phyloP scores from a whole-genome alignment of 2,888 invertebrate genomes.

The Germaria angustata region DNA sequence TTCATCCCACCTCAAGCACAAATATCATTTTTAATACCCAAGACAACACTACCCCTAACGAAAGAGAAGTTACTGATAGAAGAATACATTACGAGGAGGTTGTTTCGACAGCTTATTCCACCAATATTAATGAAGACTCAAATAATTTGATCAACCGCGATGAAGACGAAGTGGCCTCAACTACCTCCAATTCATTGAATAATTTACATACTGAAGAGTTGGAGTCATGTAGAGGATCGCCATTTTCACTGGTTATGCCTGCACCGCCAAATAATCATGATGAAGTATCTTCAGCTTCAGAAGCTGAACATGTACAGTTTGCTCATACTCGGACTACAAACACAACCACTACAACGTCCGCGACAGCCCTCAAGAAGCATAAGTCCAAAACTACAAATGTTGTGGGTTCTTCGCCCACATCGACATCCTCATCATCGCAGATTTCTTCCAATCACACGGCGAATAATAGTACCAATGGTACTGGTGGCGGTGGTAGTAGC shows the following conservation, averaged over 20 bases:
- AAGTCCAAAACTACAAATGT: constrained; percentile 64
- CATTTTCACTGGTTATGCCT: constrained; percentile 59
- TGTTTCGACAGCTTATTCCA: constrained; percentile 19
- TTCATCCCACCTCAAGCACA: constrained; percentile 62
- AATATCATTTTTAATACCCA: constrained; percentile 55
- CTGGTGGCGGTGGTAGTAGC: background rate
- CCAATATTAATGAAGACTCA: constrained; percentile 36
- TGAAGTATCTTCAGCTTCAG: constrained; percentile 75
- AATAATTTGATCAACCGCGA: constrained; percentile 39
- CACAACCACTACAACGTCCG: constrained; percentile 76
- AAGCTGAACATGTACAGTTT: constrained; percentile 75
- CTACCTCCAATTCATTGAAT: constrained; percentile 57
- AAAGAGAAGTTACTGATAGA: constrained; percentile 22
- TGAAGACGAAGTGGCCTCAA: constrained; percentile 64
- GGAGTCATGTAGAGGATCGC: constrained; percentile 64
- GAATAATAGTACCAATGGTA: constrained; percentile 16
- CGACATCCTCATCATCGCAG: constrained; percentile 55
- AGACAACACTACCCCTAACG: constrained; percentile 6
- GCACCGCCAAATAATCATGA: constrained; percentile 70
- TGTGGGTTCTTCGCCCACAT: constrained; percentile 62
- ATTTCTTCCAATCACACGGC: constrained; percentile 27
- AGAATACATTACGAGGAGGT: constrained; percentile 51
- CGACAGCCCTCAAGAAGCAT: constrained; percentile 61
- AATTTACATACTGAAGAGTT: constrained; percentile 47
- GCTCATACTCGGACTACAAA: constrained; percentile 76